Base-by-base conservation (phyloP, 2,888 invertebrate genomes). In the Dromius quadrimaculatus region DNA sequence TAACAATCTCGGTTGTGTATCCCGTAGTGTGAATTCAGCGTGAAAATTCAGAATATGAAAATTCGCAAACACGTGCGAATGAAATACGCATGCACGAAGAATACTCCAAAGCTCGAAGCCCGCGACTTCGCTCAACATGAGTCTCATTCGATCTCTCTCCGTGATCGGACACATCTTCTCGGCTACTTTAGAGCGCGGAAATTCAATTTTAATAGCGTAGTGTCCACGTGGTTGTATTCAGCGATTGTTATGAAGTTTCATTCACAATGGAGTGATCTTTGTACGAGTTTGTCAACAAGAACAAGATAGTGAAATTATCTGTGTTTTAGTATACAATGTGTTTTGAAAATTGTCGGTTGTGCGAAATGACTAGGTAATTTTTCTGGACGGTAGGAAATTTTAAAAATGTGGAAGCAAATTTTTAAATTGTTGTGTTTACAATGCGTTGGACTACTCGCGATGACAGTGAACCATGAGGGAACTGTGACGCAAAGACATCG, bases 241-340 rank as follows among this genome's bases (percentile, higher is more conserved):
- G 15, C 15, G 41, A 41, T 41, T 15, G 41, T 41, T 41, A 22
- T 11, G 6, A 11, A 57, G n/a, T n/a, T n/a, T 57, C 23, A 34
- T 28, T 28, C 32, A 66, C 66, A 63, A 41, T 54, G 66, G 50
- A 64, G 38, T 65, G 65, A 66, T 66, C 66, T 66, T 66, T 66
- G 66, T n/a, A 22, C 66, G 38, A 36, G 36, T 34, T 50, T 65
- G 66, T 66, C 41, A 43, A 57, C 66, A 66, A 34, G 50, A 54
- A 57, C 19, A n/a, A 23, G 57, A 57, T 57, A 66, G 38, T 50
- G 65, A 19, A 28, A 28, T 41, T 63, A 63, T 63, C 63, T 43
- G 3, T 20, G 22, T 20, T 47, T 17, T 19, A 9, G 4, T 22
- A 11, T 9, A 6, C 47, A 20, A 13, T 43, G 20, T 47, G 13